phyloP scores from a whole-genome alignment of 2,888 invertebrate species.

The Hypolimnas misippus region DNA sequence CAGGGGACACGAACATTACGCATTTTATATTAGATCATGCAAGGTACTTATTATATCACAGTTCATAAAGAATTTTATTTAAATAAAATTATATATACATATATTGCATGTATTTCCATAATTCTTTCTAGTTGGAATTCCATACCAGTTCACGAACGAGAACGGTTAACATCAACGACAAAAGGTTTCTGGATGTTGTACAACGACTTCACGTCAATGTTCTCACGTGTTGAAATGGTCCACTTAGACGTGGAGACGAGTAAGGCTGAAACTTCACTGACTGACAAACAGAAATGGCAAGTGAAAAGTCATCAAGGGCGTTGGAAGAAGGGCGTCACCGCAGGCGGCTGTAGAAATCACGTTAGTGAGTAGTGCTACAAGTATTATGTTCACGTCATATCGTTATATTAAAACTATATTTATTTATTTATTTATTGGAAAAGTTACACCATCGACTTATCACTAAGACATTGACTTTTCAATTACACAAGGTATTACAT shows the following conservation, averaged over 20 bases:
- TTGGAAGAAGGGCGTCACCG: constrained; percentile 94
- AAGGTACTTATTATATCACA: constrained; percentile 52
- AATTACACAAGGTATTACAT: too few species aligned
- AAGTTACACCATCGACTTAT: too few species aligned
- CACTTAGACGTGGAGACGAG: constrained; percentile 95
- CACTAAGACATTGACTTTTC: too few species aligned
- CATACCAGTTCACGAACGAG: constrained; percentile 88
- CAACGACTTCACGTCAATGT: constrained; percentile 91
- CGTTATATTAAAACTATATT: too few species aligned
- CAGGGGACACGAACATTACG: constrained; percentile 55
- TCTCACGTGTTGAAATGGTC: constrained; percentile 92
- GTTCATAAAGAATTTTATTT: too few species aligned
- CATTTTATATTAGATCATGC: constrained; percentile 56
- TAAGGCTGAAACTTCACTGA: constrained; percentile 91
- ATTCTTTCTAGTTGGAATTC: constrained; percentile 86
- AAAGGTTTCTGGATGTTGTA: constrained; percentile 94
- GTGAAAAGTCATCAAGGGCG: constrained; percentile 93
- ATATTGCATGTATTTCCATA: too few species aligned
- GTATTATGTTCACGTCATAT: neutral
- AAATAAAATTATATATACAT: too few species aligned
- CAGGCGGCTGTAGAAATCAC: constrained; percentile 95
- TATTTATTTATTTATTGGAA: too few species aligned
- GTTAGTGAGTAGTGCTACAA: constrained; percentile 82
- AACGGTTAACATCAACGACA: constrained; percentile 87
- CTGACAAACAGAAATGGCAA: constrained; percentile 91